Conservation (phyloP, 1,140 invertebrate species). For the Drosophila lini region DNA sequence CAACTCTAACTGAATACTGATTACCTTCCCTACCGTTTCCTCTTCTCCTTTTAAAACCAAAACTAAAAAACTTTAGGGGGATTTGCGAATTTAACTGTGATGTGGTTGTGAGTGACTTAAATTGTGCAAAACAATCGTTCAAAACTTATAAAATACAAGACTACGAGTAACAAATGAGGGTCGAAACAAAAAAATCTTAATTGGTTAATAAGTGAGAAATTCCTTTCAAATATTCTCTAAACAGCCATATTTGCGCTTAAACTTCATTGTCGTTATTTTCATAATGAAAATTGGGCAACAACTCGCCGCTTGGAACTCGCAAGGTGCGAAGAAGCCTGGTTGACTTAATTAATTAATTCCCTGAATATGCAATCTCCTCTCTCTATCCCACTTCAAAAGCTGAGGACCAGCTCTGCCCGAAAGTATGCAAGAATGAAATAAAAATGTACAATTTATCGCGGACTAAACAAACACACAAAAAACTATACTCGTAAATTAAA, state of each 20-base stretch:
- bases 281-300: constrained; percentile 77
- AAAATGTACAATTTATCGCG: constrained; percentile 24
- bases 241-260: constrained; percentile 84
- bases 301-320: constrained; percentile 43
- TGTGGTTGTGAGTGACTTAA: constrained; percentile 15
- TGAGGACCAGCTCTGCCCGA: constrained; percentile 35
- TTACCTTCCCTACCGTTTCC: constrained; percentile 12
- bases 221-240: constrained; percentile 84
- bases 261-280: constrained; percentile 84
- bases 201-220: constrained; percentile 75
- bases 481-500: constrained; percentile 32
- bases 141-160: constrained; percentile 74
- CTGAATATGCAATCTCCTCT: constrained; percentile 30
- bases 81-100: constrained; percentile 23
- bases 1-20: constrained; percentile 41
- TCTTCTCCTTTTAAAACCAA: constrained; percentile 8
- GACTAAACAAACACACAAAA: constrained; percentile 16
- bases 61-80: constrained; percentile 21
- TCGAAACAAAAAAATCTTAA: constrained; percentile 75
- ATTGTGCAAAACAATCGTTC: constrained; percentile 69
- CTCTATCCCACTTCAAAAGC: constrained; percentile 27
- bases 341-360: constrained; percentile 35
- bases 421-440: constrained; percentile 56
- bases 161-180: constrained; percentile 76
- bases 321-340: constrained; percentile 21